Conservation (phyloP, 1,140 invertebrate species). For the Drosophila nigromelanica region DNA sequence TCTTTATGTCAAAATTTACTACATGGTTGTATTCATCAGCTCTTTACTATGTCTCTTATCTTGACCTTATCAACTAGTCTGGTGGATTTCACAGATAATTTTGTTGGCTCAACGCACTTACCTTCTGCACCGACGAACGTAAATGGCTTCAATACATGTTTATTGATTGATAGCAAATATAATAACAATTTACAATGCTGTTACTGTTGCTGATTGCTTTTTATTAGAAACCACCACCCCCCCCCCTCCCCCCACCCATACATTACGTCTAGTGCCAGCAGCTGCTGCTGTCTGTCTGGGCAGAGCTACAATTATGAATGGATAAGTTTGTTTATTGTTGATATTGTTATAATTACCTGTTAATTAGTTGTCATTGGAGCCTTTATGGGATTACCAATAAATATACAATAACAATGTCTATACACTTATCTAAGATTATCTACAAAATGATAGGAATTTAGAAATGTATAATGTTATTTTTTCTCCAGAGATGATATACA, state of each 20-base stretch:
- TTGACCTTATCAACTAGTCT: slow-evolving; percentile 33
- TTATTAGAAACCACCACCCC: slow-evolving; percentile 19
- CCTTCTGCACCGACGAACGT: slow-evolving; percentile 9
- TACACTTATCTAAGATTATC: too few relatives aligned
- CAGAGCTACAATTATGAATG: slow-evolving; percentile 14
- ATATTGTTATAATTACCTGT: slow-evolving; percentile 8
- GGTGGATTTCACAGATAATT: slow-evolving; percentile 10
- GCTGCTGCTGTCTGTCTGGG: slow-evolving; percentile 18
- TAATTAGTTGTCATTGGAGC: background rate
- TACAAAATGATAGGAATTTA: too few relatives aligned
- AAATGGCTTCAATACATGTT: slow-evolving; percentile 16
- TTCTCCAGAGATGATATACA: too few relatives aligned
- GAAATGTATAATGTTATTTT: background rate
- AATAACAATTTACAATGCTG: slow-evolving; percentile 18
- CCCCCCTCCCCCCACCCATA: too few relatives aligned
- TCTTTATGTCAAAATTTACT: slow-evolving; percentile 2
- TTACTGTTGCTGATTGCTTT: slow-evolving; percentile 9
- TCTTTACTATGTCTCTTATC: slow-evolving; percentile 20
- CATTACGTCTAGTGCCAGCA: slow-evolving; percentile 8
- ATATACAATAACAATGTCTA: too few relatives aligned
- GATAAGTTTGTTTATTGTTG: background rate
- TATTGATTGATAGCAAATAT: slow-evolving; percentile 31
- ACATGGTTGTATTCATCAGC: background rate
- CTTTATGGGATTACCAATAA: background rate
- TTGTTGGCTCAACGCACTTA: slow-evolving; percentile 21